Percentiles rank a stretch among this genome's conserved stretches.
phyloP scores from a whole-genome alignment of 2,888 invertebrate genomes.

The Dioctria rufipes region DNA sequence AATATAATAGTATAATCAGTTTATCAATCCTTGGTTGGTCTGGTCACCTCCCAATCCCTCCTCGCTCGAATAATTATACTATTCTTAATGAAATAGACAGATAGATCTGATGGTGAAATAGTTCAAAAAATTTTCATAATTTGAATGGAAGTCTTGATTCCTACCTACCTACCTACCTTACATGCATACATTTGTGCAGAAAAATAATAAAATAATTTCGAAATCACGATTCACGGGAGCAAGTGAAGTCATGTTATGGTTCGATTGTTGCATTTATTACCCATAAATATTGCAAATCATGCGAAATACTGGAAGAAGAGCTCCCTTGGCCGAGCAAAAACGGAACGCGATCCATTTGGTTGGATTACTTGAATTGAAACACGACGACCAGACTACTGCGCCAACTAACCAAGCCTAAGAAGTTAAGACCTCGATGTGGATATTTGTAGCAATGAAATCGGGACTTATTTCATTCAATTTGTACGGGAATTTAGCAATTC shows the following conservation, averaged over 20 bases:
- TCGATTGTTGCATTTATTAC: constrained; percentile 54
- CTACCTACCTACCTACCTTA: neutral
- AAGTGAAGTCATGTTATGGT: constrained; percentile 42
- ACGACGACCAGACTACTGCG: neutral
- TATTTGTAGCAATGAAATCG: constrained; percentile 46
- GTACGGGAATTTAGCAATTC: constrained; percentile 24
- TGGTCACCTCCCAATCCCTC: neutral
- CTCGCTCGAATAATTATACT: no score
- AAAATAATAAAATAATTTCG: constrained; percentile 39
- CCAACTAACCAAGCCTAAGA: neutral
- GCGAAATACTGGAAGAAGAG: constrained; percentile 14
- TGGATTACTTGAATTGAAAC: neutral
- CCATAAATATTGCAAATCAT: constrained; percentile 52
- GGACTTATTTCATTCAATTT: constrained; percentile 46
- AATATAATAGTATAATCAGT: neutral
- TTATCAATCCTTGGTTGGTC: neutral
- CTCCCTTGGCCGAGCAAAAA: neutral
- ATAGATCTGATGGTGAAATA: no score
- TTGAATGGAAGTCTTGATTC: no score
- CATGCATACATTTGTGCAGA: neutral
- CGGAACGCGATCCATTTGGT: neutral
- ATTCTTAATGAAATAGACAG: no score
- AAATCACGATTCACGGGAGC: constrained; percentile 53
- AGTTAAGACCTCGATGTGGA: neutral
- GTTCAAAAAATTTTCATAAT: no score